Base-by-base conservation (phyloP, 2,888 invertebrate genomes). In the Dendrolimus houi region DNA sequence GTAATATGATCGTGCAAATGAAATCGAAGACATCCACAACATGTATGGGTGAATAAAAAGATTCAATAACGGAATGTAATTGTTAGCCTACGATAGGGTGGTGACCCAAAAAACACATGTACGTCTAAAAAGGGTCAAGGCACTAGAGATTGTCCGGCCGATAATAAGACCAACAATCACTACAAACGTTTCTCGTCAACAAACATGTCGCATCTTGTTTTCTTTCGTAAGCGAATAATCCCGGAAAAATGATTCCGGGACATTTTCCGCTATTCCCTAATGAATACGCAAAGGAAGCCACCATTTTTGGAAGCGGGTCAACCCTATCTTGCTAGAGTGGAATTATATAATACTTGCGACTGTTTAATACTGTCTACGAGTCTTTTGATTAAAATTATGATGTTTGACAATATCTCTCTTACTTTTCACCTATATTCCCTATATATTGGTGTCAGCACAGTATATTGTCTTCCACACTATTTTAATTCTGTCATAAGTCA, bases 281-380 rank as follows among this genome's bases (percentile, higher is more conserved):
- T 83, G 83, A 82, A 82, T 82, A 81, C 77, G 77, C 77, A 76
- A 74, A 67, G 70, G 64, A 60, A 65, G 63, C 69, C 68, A 69
- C 69, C 71, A 66, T 69, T 73, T 66, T 61, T 64, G 64, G 65
- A 65, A 68, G 64, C 62, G 74, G 71, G 67, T 68, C 79, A 81
- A 83, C 80, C 82, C 83, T 80, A 85, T 85, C 83, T 78, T 83
- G 86, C 83, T 85, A 80, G 81, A 78, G 79, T 76, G 75, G 78
- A 81, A 85, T 86, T 84, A 83, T 75, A 72, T 70, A 74, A 74
- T 72, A 69, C 70, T 71, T 69, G 69, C 69, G 3, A 29, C 29
- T 29, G 3, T 6, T 29, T 29, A 29, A 29, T 29, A 29, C 29
- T 29, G 29, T 29, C 6, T 29, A 29, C 29, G 29, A 29, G 6